phyloP scores from a whole-genome alignment of 2,888 invertebrate species.

The Fissipunctia ypsillon region DNA sequence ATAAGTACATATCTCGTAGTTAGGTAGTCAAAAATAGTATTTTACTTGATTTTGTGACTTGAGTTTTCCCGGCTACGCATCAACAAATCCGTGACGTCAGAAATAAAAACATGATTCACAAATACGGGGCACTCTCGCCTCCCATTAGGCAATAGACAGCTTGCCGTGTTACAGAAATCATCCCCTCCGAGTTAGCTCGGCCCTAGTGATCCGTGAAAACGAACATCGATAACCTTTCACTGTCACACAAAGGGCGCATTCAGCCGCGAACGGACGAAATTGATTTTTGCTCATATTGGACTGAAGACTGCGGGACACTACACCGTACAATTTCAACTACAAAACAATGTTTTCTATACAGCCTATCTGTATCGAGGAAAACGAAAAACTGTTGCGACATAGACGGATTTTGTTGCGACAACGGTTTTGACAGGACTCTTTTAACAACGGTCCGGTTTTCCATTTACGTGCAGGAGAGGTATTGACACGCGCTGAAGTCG shows the following conservation, averaged over 20 bases:
- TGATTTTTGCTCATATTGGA: slow-evolving; percentile 85
- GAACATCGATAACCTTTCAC: slow-evolving; percentile 87
- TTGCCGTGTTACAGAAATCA: slow-evolving; percentile 79
- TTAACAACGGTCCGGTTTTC: slow-evolving; percentile 50
- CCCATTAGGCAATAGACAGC: slow-evolving; percentile 73
- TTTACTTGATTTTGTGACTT: background rate
- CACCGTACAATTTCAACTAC: slow-evolving; percentile 60
- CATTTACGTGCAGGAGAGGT: slow-evolving; percentile 52
- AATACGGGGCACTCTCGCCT: slow-evolving; percentile 52
- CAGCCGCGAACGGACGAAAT: slow-evolving; percentile 85
- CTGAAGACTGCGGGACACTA: slow-evolving; percentile 63
- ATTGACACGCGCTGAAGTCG: slow-evolving; percentile 51
- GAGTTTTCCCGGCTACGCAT: background rate
- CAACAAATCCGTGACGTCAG: background rate
- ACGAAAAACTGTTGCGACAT: slow-evolving; percentile 35
- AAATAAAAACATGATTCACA: slow-evolving; percentile 53
- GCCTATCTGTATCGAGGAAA: slow-evolving; percentile 33
- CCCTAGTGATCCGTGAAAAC: slow-evolving; percentile 86
- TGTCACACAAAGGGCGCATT: slow-evolving; percentile 85
- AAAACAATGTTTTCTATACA: slow-evolving; percentile 64
- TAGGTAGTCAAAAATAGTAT: too few relatives aligned
- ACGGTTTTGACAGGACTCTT: slow-evolving; percentile 52
- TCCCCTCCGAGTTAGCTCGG: slow-evolving; percentile 71
- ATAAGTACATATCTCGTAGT: too few relatives aligned
- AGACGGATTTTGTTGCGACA: slow-evolving; percentile 43